A percentile compares a stretch with the other conserved stretches of the same genome.
These are phyloP conservation scores for Lithophane socia DNA, from an alignment of 2,888 invertebrate genomes.

Conservation along the genomic window DNA sequence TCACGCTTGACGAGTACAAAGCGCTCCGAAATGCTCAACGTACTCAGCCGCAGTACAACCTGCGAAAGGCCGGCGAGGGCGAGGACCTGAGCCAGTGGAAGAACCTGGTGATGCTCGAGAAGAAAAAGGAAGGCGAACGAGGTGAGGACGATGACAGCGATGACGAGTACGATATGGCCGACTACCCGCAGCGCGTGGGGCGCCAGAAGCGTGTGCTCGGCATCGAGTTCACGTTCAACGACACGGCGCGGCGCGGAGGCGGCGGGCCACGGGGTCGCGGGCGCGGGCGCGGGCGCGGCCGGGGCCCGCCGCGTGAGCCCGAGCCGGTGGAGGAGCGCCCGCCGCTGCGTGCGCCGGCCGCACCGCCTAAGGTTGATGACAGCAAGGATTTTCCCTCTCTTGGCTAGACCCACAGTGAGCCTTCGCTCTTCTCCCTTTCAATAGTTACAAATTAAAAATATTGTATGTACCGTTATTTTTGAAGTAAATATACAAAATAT, in stretches of 20 bases:
- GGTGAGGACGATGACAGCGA: slow-evolving; percentile 92
- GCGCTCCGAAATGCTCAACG: slow-evolving; percentile 95
- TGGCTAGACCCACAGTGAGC: slow-evolving; percentile 91
- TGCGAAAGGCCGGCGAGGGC: slow-evolving; percentile 98
- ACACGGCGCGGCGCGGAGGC: slow-evolving; percentile 93
- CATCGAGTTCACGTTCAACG: slow-evolving; percentile 97
- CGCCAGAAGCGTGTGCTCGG: slow-evolving; percentile 96
- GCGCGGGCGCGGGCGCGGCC: slow-evolving; percentile 88
- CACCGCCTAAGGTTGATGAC: slow-evolving; percentile 97
- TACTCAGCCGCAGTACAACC: slow-evolving; percentile 96
- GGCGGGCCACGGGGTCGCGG: slow-evolving; percentile 92
- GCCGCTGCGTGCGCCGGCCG: slow-evolving; percentile 76
- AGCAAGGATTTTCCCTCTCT: slow-evolving; percentile 98
- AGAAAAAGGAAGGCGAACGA: slow-evolving; percentile 93
- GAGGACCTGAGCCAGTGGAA: slow-evolving; percentile 98
- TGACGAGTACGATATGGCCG: slow-evolving; percentile 93
- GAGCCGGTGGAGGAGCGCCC: slow-evolving; percentile 82
- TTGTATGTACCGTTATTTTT: slow-evolving; percentile 91
- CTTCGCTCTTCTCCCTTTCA: slow-evolving; percentile 85
- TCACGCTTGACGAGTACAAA: slow-evolving; percentile 98
- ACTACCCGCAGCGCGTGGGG: slow-evolving; percentile 96
- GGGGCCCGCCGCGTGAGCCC: slow-evolving; percentile 80
- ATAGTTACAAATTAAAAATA: slow-evolving; percentile 89
- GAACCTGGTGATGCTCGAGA: slow-evolving; percentile 95
- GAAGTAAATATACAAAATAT: slow-evolving; percentile 91